A percentile compares a stretch with the other conserved stretches of the same genome.
phyloP scores from a whole-genome alignment of 2,113 vertebrate species.

The Hirundichthys speculiger region DNA sequence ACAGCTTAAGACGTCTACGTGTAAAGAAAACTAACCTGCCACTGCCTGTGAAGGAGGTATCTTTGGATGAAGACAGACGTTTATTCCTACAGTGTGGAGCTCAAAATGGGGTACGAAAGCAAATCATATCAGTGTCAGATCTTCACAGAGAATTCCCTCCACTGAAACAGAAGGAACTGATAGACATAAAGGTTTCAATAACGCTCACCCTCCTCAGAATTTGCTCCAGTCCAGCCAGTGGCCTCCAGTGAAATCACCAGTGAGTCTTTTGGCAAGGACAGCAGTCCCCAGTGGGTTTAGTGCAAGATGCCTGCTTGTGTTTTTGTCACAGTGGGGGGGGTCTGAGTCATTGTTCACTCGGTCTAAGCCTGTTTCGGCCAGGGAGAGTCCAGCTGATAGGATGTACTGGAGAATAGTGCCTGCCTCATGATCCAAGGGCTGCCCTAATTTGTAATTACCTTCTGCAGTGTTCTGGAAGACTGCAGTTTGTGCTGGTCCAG shows the following conservation, averaged over 20 bases:
- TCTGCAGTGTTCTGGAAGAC: constrained; percentile 80
- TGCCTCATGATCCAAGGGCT: constrained; percentile 66
- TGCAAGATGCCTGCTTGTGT: constrained; percentile 49
- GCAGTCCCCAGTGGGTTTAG: constrained; percentile 47
- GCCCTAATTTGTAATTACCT: constrained; percentile 80
- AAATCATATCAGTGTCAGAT: constrained; percentile 5
- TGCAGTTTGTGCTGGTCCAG: constrained; percentile 65
- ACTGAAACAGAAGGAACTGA: constrained; percentile 6
- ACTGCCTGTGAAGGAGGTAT: constrained; percentile 13
- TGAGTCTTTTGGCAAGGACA: constrained; percentile 64
- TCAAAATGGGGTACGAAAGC: constrained; percentile 12
- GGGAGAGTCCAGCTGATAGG: constrained; percentile 52
- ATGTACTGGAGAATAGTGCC: constrained; percentile 55
- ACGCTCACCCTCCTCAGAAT: constrained; percentile 5
- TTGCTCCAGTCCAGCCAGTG: constrained; percentile 23
- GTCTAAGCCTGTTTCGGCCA: constrained; percentile 64
- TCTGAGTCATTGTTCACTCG: constrained; percentile 70
- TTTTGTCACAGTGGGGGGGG: constrained; percentile 59
- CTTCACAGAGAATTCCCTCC: not conserved
- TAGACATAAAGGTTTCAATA: constrained; percentile 16
- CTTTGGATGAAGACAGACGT: constrained; percentile 32
- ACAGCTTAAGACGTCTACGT: constrained; percentile 42
- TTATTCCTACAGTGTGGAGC: constrained; percentile 24
- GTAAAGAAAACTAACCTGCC: constrained; percentile 29
- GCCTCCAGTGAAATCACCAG: constrained; percentile 62